Evolutionary conservation across 2,888 invertebrate genomes (phyloP).

Genomic region (Villa cingulata): DNA sequence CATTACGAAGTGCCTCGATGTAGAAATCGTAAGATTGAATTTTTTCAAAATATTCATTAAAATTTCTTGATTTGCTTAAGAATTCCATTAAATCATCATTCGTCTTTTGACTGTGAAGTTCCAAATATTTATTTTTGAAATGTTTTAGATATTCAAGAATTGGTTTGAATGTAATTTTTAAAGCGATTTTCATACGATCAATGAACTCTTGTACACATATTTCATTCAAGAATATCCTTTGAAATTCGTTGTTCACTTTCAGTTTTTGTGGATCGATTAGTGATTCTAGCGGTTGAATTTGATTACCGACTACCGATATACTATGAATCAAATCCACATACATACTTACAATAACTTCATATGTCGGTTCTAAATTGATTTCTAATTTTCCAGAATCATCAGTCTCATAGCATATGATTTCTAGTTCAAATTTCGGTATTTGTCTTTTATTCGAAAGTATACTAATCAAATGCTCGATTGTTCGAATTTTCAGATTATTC

Average conservation of each 20-base stretch:
- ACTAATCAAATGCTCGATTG: slow-evolving; percentile 48
- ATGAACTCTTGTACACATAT: slow-evolving; percentile 43
- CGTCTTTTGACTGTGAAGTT: slow-evolving; percentile 41
- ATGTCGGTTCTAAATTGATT: slow-evolving; percentile 45
- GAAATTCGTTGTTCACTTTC: slow-evolving; percentile 36
- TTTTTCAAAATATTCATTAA: slow-evolving; percentile 46
- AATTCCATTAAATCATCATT: slow-evolving; percentile 37
- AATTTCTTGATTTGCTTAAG: slow-evolving; percentile 40
- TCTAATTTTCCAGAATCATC: slow-evolving; percentile 14
- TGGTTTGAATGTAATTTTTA: slow-evolving; percentile 43
- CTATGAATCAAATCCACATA: slow-evolving; percentile 46
- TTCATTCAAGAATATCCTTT: slow-evolving; percentile 45
- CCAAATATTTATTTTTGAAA: slow-evolving; percentile 43
- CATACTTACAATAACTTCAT: slow-evolving; percentile 40
- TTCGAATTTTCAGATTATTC: slow-evolving; percentile 50
- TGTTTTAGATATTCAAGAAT: slow-evolving; percentile 41
- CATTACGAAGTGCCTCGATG: slow-evolving; percentile 45
- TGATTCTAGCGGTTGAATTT: slow-evolving; percentile 42
- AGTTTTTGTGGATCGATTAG: slow-evolving; percentile 35
- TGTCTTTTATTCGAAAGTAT: slow-evolving; percentile 39
- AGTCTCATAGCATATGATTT: slow-evolving; percentile 24
- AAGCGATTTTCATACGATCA: slow-evolving; percentile 38
- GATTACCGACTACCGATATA: slow-evolving; percentile 42
- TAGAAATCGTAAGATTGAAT: slow-evolving; percentile 47
- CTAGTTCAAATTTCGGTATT: slow-evolving; percentile 49